Evolutionary conservation across 2,888 invertebrate species (phyloP).

Genomic region (Polydrusus tereticollis): DNA sequence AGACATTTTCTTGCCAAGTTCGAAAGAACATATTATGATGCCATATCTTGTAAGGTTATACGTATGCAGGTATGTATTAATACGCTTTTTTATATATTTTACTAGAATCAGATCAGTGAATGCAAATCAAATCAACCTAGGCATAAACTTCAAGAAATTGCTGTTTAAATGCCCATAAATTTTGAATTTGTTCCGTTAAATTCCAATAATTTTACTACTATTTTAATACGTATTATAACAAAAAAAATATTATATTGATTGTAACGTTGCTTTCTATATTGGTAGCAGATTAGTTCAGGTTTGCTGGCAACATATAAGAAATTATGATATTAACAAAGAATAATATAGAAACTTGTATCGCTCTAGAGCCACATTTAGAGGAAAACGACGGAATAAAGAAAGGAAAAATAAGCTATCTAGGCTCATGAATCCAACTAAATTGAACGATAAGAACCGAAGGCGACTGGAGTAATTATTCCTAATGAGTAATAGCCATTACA

Average conservation of each 20-base stretch:
- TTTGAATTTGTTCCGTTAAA: conserved; percentile 29
- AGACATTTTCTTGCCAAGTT: too few species aligned
- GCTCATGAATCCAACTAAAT: too few species aligned
- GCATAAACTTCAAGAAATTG: conserved; percentile 26
- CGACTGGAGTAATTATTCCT: too few species aligned
- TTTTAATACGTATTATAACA: not conserved
- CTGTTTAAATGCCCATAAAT: conserved; percentile 10
- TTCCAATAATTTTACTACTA: conserved; percentile 22
- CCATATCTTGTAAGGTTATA: too few species aligned
- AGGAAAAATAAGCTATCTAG: too few species aligned
- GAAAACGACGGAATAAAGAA: too few species aligned
- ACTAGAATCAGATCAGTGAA: conserved; percentile 11
- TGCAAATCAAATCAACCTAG: conserved; percentile 25
- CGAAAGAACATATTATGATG: too few species aligned
- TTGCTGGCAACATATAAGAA: not conserved
- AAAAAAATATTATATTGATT: conserved; percentile 8
- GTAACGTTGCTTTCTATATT: conserved; percentile 1
- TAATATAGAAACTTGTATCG: too few species aligned
- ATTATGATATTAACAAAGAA: not conserved
- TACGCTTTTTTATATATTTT: not conserved
- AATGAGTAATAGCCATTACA: too few species aligned
- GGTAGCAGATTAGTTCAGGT: not conserved
- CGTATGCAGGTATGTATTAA: too few species aligned
- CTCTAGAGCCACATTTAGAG: too few species aligned
- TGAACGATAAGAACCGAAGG: too few species aligned